phyloP scores from a whole-genome alignment of 2,888 invertebrate species.

The Nasonia oneida region DNA sequence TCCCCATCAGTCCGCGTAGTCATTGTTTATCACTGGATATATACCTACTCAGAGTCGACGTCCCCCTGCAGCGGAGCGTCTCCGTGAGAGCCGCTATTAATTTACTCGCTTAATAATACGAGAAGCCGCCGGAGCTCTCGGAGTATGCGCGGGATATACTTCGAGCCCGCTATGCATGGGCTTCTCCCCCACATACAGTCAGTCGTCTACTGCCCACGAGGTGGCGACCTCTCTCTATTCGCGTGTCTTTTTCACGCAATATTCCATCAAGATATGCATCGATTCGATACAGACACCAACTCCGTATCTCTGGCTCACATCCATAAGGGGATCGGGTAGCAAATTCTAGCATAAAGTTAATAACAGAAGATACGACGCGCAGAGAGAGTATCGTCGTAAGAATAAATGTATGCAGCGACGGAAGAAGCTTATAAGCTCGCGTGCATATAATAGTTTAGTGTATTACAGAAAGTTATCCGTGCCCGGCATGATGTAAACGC shows the following conservation, averaged over 20 bases:
- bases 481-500: conserved; percentile 13
- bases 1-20: conserved; percentile 52
- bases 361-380: background rate
- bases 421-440: background rate
- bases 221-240: conserved; percentile 46
- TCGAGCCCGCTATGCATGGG: background rate
- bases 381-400: background rate
- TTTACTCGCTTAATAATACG: conserved; percentile 78
- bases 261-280: no score
- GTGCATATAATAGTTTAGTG: background rate
- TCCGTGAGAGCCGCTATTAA: conserved; percentile 75
- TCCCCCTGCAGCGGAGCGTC: conserved; percentile 60
- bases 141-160: background rate
- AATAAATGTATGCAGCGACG: background rate
- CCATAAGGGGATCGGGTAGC: background rate
- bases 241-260: background rate
- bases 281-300: no score
- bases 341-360: background rate
- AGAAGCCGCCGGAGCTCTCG: conserved; percentile 52
- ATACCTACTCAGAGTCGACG: conserved; percentile 59
- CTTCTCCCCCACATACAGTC: background rate
- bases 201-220: conserved; percentile 3
- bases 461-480: background rate
- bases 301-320: background rate
- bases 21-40: conserved; percentile 77